Evolutionary conservation across 2,888 invertebrate species (phyloP).

Genomic region (Horisme vitalbata): DNA sequence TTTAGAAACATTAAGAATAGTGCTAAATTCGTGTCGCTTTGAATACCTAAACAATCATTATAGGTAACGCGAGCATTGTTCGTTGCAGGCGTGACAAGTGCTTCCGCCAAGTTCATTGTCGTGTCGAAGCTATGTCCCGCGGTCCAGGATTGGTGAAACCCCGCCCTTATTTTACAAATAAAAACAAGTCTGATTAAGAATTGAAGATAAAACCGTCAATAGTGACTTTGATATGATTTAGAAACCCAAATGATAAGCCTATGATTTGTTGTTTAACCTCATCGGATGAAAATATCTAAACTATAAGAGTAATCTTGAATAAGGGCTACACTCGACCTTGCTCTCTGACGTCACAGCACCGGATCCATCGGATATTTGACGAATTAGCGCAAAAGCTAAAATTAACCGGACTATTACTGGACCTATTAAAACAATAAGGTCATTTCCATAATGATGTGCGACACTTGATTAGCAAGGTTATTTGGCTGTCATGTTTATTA

Average conservation of each 20-base stretch:
- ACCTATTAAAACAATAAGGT: constrained; percentile 36
- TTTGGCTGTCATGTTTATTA: constrained; percentile 20
- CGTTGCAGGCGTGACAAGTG: constrained; percentile 73
- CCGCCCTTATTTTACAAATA: constrained; percentile 43
- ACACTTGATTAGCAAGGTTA: constrained; percentile 56
- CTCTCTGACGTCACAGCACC: constrained; percentile 21
- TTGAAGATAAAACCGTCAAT: not conserved
- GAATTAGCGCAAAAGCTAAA: constrained; percentile 33
- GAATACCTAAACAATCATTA: constrained; percentile 57
- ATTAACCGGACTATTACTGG: constrained; percentile 34
- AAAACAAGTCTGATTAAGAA: constrained; percentile 2
- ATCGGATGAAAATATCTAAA: constrained; percentile 11
- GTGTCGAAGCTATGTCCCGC: constrained; percentile 43
- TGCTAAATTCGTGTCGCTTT: constrained; percentile 33
- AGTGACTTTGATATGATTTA: not conserved
- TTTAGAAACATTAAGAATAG: constrained; percentile 10
- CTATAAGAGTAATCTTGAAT: constrained; percentile 6
- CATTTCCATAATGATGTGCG: constrained; percentile 45
- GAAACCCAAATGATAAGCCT: constrained; percentile 4
- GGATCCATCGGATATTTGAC: constrained; percentile 25
- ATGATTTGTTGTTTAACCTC: constrained; percentile 16
- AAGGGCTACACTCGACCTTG: constrained; percentile 22
- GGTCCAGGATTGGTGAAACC: constrained; percentile 40
- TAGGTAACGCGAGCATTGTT: constrained; percentile 64
- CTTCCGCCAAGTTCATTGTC: constrained; percentile 82